Conservation (phyloP, 2,113 vertebrate genomes). For the Mus musculus region DNA sequence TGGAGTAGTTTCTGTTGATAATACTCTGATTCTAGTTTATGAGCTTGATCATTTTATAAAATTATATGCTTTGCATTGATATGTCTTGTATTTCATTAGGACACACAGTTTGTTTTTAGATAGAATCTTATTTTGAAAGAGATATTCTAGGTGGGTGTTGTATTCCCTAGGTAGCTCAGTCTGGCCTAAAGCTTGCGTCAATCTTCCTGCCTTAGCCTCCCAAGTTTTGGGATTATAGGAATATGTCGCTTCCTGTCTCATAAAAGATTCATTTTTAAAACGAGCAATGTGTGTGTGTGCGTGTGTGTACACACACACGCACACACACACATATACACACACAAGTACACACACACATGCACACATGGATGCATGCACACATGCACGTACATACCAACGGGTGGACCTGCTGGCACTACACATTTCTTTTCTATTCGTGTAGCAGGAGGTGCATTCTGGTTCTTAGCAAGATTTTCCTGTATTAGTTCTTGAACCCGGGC, state of each 20-base stretch:
- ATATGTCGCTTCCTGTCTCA: background rate
- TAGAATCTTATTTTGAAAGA: background rate
- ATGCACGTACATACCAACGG: conserved; percentile 93
- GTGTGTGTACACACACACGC: conserved; percentile 69
- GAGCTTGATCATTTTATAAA: conserved; percentile 43
- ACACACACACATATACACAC: conserved; percentile 82
- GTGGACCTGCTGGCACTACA: conserved; percentile 96
- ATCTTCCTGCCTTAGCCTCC: background rate
- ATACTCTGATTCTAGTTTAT: background rate
- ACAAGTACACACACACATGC: conserved; percentile 84
- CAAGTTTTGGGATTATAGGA: background rate
- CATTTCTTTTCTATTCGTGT: conserved; percentile 93
- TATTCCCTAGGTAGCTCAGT: background rate
- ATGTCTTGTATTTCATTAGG: conserved; percentile 13
- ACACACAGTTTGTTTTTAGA: background rate
- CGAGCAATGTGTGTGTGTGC: background rate
- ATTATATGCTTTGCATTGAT: background rate
- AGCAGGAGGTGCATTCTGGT: conserved; percentile 85
- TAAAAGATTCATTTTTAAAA: conserved; percentile 56
- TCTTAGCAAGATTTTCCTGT: conserved; percentile 91
- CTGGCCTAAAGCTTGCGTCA: background rate
- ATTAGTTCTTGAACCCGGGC: conserved; percentile 91
- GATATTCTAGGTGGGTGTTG: background rate
- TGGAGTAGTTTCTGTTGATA: background rate
- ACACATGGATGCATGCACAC: background rate